Evolutionary conservation across 2,113 vertebrate genomes (phyloP).

Genomic region (Aramus guarauna): DNA sequence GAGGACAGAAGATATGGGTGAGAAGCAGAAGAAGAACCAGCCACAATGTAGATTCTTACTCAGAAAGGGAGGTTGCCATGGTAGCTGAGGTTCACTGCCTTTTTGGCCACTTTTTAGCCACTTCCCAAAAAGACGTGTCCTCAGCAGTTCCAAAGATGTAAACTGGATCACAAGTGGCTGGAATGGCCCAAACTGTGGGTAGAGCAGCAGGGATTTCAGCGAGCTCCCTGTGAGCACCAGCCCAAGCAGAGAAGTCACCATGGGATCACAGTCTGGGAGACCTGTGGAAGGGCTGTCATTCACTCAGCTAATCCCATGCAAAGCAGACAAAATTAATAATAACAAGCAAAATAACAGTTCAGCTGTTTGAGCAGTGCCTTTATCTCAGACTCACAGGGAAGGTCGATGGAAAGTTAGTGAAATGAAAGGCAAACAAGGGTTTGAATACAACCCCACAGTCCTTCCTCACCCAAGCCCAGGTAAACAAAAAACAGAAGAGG

Average conservation of each 20-base stretch:
- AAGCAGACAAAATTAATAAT: not conserved
- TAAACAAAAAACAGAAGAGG: not conserved
- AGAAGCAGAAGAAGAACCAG: conserved; percentile 41
- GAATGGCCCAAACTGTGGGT: not conserved
- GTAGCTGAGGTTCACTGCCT: not conserved
- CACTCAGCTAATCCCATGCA: not conserved
- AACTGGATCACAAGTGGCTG: not conserved
- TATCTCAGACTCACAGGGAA: not conserved
- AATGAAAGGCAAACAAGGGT: not conserved
- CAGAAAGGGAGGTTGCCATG: not conserved
- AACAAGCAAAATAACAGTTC: not conserved
- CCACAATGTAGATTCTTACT: not conserved
- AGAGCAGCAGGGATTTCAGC: not conserved
- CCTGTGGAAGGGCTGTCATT: not conserved
- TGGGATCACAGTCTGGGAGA: not conserved
- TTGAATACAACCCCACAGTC: not conserved
- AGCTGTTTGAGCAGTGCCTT: not conserved
- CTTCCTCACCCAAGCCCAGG: not conserved
- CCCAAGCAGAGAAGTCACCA: not conserved
- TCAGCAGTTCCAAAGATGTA: not conserved
- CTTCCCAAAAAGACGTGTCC: not conserved
- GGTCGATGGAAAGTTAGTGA: not conserved
- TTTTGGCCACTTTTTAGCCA: not conserved
- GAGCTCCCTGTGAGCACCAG: not conserved
- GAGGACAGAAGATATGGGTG: not conserved